A percentile compares a stretch with the other conserved stretches of the same genome.
phyloP scores from a whole-genome alignment of 2,888 invertebrate species.

The Lymantria dispar region DNA sequence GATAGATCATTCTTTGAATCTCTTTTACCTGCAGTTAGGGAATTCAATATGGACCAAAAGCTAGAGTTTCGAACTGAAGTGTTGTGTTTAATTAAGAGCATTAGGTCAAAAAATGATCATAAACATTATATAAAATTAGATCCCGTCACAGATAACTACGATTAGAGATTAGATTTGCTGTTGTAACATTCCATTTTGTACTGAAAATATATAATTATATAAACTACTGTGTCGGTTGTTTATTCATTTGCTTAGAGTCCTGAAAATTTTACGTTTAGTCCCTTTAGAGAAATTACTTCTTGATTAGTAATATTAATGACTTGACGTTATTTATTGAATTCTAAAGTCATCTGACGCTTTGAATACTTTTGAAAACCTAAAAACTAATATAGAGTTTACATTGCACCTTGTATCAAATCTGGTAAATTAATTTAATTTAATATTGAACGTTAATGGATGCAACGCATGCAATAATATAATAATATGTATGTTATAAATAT shows the following conservation, averaged over 20 bases:
- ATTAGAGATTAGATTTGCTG: conserved; percentile 14
- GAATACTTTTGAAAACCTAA: too few species aligned
- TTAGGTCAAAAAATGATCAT: conserved; percentile 38
- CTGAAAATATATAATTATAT: conserved; percentile 19
- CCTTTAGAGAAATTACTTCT: too few species aligned
- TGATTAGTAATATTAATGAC: too few species aligned
- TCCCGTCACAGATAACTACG: conserved; percentile 26
- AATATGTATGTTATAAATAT: too few species aligned
- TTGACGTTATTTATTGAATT: too few species aligned
- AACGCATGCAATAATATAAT: too few species aligned
- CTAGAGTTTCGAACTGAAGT: conserved; percentile 62
- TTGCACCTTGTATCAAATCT: too few species aligned
- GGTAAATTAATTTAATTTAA: too few species aligned
- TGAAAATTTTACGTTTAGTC: not conserved
- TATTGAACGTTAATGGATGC: too few species aligned
- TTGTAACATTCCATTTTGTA: conserved; percentile 21
- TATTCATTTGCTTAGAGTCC: not conserved
- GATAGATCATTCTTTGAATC: conserved; percentile 68
- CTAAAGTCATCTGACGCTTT: too few species aligned
- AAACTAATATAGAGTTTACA: too few species aligned
- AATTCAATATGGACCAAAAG: conserved; percentile 64
- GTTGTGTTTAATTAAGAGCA: conserved; percentile 52
- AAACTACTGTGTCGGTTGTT: not conserved
- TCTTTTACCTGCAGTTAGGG: conserved; percentile 59
- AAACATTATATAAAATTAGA: conserved; percentile 36